Conservation (phyloP, 2,113 vertebrate species). For the Oceanodroma tethys region DNA sequence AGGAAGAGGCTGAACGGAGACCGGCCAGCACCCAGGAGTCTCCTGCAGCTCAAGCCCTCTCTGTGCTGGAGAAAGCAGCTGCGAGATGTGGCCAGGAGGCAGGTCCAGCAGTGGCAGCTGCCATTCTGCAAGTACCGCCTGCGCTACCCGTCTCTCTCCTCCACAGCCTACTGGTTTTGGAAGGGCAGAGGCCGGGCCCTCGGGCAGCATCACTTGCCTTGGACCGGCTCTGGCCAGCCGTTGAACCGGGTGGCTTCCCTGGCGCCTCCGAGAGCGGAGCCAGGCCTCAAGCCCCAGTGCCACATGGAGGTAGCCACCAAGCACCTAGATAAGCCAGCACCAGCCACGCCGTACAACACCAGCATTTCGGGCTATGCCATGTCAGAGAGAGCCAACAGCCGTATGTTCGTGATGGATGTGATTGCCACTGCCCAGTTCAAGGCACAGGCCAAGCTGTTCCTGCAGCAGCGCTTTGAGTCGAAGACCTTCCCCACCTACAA, state of each 20-base stretch:
- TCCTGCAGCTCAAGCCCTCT: constrained; percentile 51
- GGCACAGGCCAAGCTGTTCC: constrained; percentile 93
- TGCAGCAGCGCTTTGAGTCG: constrained; percentile 92
- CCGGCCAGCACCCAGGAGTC: neutral
- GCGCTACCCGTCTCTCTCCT: constrained; percentile 83
- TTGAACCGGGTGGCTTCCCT: neutral
- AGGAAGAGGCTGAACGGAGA: constrained; percentile 12
- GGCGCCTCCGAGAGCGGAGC: neutral
- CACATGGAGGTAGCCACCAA: neutral
- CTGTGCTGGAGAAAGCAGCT: constrained; percentile 82
- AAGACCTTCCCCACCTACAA: constrained; percentile 94
- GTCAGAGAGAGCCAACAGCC: constrained; percentile 61
- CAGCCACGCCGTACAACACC: neutral
- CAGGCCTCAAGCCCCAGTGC: neutral
- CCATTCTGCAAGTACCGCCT: constrained; percentile 87
- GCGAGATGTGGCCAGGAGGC: constrained; percentile 78
- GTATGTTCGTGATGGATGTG: constrained; percentile 86
- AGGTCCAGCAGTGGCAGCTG: constrained; percentile 78
- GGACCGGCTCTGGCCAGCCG: neutral
- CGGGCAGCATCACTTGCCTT: neutral
- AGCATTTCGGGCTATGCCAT: constrained; percentile 26
- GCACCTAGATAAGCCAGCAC: neutral
- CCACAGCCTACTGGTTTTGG: constrained; percentile 90
- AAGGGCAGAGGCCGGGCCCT: constrained; percentile 47
- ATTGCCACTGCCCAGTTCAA: constrained; percentile 90